Conservation (phyloP, 2,113 vertebrate genomes). For the Amia ocellicauda region DNA sequence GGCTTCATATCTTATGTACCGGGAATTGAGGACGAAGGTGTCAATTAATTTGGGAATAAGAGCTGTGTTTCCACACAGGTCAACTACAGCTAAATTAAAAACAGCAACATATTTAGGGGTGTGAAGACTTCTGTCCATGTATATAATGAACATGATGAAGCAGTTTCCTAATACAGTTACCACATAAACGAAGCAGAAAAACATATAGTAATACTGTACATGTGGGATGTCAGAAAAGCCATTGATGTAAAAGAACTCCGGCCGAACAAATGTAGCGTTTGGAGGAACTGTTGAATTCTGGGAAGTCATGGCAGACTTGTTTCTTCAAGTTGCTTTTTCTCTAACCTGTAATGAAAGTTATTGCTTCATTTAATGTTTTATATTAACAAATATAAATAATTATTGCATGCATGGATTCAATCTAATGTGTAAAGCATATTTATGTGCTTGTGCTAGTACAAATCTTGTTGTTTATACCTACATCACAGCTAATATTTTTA, state of each 20-base stretch:
- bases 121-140: conserved; percentile 37
- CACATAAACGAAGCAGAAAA: conserved; percentile 43
- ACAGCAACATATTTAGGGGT: conserved; percentile 53
- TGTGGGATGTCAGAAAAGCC: conserved; percentile 37
- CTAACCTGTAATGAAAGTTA: too few species aligned
- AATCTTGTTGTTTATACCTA: too few species aligned
- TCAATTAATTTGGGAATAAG: conserved; percentile 50
- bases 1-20: conserved; percentile 34
- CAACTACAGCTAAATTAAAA: conserved; percentile 46
- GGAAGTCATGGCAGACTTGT: too few species aligned
- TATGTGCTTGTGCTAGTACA: too few species aligned
- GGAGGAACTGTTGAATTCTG: background rate
- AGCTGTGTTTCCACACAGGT: conserved; percentile 50
- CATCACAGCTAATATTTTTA: too few species aligned
- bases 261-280: conserved; percentile 27
- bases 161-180: conserved; percentile 41
- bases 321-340: too few species aligned
- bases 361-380: too few species aligned
- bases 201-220: conserved; percentile 41
- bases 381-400: too few species aligned
- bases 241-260: conserved; percentile 31
- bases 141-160: conserved; percentile 40
- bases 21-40: conserved; percentile 45
- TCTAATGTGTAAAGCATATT: too few species aligned
- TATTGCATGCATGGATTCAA: too few species aligned